Evolutionary conservation across 2,888 invertebrate species (phyloP), one percentile per base, ranked within the genome.

Genomic region (Tethea ocularis): DNA sequence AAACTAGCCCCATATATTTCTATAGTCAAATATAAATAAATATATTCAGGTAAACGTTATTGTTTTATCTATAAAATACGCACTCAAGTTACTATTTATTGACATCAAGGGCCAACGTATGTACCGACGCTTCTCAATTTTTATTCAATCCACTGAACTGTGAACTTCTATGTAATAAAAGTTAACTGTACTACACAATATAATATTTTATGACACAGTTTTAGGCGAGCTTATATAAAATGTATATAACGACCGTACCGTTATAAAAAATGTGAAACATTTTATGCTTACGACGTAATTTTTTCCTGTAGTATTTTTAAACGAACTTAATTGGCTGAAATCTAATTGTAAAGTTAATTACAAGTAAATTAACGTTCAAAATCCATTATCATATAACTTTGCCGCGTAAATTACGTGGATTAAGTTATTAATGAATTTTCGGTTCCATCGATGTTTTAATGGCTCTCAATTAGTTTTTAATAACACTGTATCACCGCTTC

Each of bases 141-240:
- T 63, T 60, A 63, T 68, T 61, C 72, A 61, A 65, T 23, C 58
- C 74, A 75, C 52, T 75, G 74, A 64, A 59, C 72, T 60, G 76
- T 53, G 59, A 67, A 63, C 58, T 60, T 58, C 51, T 54, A 63
- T 46, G 46, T 46, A 46, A 53, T 29, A 53, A 53, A 53, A 17
- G 52, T 26, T 29, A 29, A 53, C 17, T 53, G 26, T 29, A 53
- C 29, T 53, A 29, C 29, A 29, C 52, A 26, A 46, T 46, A 46
- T 46, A n/a, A 53, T 53, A 53, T 26, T 53, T 17, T 17, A 29
- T 53, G 52, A 53, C 26, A 53, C 52, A 53, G 52, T 53, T 53
- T 53, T 8, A 53, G 52, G 26, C 29, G 20, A 52, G 26, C 46
- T 46, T 46, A 15, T 46, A 46, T 46, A 17, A 46, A 46, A 46